Evolutionary conservation across 1,140 invertebrate species (phyloP).

Genomic region (Drosophila teissieri): DNA sequence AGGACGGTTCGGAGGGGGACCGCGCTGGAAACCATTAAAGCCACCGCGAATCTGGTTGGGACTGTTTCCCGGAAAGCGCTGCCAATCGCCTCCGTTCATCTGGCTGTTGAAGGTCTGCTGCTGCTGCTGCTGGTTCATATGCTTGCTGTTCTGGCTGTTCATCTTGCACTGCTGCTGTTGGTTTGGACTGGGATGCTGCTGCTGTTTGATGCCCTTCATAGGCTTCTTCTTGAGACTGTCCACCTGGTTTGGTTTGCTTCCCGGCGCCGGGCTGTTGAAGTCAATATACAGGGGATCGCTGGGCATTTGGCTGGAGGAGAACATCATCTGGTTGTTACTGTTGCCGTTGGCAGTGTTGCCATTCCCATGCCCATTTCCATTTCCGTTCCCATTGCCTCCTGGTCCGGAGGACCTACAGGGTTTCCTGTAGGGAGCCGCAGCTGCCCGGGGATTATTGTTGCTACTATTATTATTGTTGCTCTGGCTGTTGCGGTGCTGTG

Average conservation of each 20-base stretch:
- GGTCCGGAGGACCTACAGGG: constrained; percentile 49
- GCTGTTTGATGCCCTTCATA: constrained; percentile 48
- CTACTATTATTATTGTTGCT: constrained; percentile 5
- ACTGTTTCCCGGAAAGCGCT: constrained; percentile 42
- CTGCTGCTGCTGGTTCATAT: neutral
- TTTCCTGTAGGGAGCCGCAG: constrained; percentile 65
- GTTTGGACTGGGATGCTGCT: constrained; percentile 41
- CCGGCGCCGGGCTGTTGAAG: constrained; percentile 62
- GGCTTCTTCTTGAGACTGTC: constrained; percentile 61
- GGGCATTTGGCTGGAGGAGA: constrained; percentile 78
- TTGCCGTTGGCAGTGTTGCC: constrained; percentile 2
- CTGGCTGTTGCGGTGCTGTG: constrained; percentile 23
- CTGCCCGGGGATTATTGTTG: constrained; percentile 39
- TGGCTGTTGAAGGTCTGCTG: constrained; percentile 37
- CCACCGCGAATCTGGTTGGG: constrained; percentile 48
- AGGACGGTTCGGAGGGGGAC: constrained; percentile 38
- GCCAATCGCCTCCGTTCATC: constrained; percentile 53
- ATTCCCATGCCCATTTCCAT: neutral
- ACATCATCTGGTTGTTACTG: constrained; percentile 47
- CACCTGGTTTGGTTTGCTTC: constrained; percentile 11
- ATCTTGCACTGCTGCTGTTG: constrained; percentile 42
- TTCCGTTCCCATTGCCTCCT: constrained; percentile 15
- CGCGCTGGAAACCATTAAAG: constrained; percentile 32
- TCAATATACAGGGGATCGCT: constrained; percentile 83
- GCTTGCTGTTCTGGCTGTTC: neutral